Conservation (phyloP, 2,113 vertebrate genomes). For the Zosterops lateralis region DNA sequence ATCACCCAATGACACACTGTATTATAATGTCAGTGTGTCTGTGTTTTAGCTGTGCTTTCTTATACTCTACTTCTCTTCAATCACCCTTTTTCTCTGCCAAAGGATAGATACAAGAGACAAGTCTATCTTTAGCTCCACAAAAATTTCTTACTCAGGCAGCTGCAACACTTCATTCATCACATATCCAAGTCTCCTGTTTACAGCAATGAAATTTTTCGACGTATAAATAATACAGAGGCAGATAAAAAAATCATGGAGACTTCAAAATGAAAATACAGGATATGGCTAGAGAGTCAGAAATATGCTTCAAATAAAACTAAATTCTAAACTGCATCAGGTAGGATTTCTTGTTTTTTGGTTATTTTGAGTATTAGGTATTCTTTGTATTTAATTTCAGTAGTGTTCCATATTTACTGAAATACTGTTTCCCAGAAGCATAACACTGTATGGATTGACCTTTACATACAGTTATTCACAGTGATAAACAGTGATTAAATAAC, state of each 20-base stretch:
- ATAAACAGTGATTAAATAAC: neutral
- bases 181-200: neutral
- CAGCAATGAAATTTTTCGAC: neutral
- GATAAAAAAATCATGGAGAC: neutral
- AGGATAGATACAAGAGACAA: neutral
- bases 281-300: neutral
- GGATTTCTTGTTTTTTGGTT: neutral
- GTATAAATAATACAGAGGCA: neutral
- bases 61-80: constrained; percentile 26
- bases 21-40: constrained; percentile 60
- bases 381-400: neutral
- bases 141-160: neutral
- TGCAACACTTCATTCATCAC: neutral
- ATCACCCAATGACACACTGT: constrained; percentile 60
- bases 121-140: constrained; percentile 18
- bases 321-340: neutral
- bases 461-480: neutral
- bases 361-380: neutral
- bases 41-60: constrained; percentile 54
- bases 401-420: neutral
- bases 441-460: neutral
- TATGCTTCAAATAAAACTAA: neutral
- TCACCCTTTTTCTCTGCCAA: constrained; percentile 30
- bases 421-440: neutral
- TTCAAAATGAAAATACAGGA: neutral